phyloP scores from a whole-genome alignment of 2,113 vertebrate species.

The Pyrgilauda ruficollis region DNA sequence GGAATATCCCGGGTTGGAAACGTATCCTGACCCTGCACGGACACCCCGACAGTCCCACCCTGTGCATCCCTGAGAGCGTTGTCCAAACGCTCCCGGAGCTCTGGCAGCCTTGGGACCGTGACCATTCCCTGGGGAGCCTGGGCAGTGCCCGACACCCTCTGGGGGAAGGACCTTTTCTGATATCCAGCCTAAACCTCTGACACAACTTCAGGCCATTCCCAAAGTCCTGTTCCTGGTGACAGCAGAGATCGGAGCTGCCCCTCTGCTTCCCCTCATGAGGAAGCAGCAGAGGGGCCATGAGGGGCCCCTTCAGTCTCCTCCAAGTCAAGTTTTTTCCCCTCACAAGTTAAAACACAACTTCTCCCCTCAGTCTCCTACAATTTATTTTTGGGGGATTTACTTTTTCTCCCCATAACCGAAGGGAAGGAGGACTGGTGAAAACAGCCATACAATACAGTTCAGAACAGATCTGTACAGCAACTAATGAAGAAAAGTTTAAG shows the following conservation, averaged over 20 bases:
- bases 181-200: fast-evolving
- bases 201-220: neutral
- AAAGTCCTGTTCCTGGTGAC: neutral
- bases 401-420: fast-evolving
- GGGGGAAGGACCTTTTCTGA: too few relatives aligned
- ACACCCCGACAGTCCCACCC: too few relatives aligned
- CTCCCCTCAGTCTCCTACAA: neutral
- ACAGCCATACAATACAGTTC: too few relatives aligned
- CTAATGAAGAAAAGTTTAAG: neutral
- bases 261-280: neutral
- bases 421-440: neutral
- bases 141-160: neutral
- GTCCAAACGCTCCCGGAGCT: neutral
- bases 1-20: neutral
- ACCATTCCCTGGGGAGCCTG: neutral
- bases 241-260: too few relatives aligned
- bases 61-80: neutral
- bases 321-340: neutral
- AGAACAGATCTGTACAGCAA: neutral
- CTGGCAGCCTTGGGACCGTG: neutral
- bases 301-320: neutral
- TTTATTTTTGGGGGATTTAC: neutral
- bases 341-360: neutral
- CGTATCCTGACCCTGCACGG: neutral
- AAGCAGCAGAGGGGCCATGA: fast-evolving